Base-by-base conservation (phyloP, 2,888 invertebrate genomes). In the Eumacrocentrus americanus region DNA sequence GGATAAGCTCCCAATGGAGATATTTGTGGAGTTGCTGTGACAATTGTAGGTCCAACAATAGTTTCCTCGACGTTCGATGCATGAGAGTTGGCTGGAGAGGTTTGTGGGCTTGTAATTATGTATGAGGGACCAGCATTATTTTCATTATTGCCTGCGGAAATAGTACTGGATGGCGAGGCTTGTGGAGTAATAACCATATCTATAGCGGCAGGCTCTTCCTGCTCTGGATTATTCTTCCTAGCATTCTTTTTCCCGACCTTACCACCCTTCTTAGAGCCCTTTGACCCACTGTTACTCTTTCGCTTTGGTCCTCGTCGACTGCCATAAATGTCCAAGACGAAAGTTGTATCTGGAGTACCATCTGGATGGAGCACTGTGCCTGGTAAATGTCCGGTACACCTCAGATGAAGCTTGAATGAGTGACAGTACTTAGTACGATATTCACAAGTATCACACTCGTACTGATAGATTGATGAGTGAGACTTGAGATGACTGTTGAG, bases 381-480 rank as follows among this genome's bases (percentile, higher is more conserved):
- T 0, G 97, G 95, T 65, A 88, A 88, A 80, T 99, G 99, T 22
- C 86, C 84, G 77, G 97, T 95, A 79, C 97, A 98, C 38, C 95
- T 86, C 40, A 98, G 83, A 81, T 99, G 99, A 20, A 96, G 84
- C 82, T 99, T 99, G 51, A 99, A 83, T 14, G 96, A 95, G 82
- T 99, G 98, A 73, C 95, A 96, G 79, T 99, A 99, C 78, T 99
- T 99, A 18, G 98, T 97, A 5, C 94, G 95, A 78, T 98, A 99
- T 58, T 90, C 89, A 80, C 99, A 99, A 77, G 96, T 91, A 0
- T 90, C 84, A 79, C 99, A 99, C 35, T 94, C 87, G 80, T 95
- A 98, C 76, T 95, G 95, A 75, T 96, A 96, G 0, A 96, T 85
- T 67, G 90, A 91, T 0, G 92, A 92, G 81, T 99, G 99, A 0